Percentiles rank a stretch among this genome's conserved stretches.
Evolutionary conservation across 1,140 invertebrate genomes (phyloP).

Genomic region (Pteromalus puparum): DNA sequence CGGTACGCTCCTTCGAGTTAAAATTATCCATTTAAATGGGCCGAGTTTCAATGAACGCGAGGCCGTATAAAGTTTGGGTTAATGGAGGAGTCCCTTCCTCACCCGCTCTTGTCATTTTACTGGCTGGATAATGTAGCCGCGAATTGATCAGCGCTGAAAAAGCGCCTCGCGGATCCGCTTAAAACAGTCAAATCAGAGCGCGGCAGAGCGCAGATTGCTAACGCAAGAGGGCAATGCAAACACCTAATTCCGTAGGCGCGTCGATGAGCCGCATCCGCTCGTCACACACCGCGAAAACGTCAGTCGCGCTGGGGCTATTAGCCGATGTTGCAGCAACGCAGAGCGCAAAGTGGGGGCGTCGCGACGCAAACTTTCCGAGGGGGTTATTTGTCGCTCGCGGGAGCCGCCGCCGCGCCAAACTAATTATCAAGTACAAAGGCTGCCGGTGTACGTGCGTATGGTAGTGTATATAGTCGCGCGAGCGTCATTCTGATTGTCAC

Average conservation of each 20-base stretch:
- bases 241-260: neutral
- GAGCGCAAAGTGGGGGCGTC: neutral
- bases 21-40: conserved; percentile 33
- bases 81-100: neutral
- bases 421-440: conserved; percentile 38
- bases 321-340: neutral
- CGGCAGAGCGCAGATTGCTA: too few relatives aligned
- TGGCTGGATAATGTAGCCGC: neutral
- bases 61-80: conserved; percentile 12
- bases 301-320: conserved; percentile 2
- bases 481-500: conserved; percentile 6
- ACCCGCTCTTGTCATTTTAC: conserved; percentile 9
- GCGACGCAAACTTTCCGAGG: conserved; percentile 1
- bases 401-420: neutral
- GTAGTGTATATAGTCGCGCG: neutral
- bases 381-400: conserved; percentile 28
- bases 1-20: neutral
- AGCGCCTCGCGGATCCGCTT: neutral
- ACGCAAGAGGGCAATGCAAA: neutral
- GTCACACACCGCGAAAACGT: neutral
- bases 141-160: neutral
- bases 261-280: conserved; percentile 5
- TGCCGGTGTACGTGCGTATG: neutral
- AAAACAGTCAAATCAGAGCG: too few relatives aligned
- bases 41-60: conserved; percentile 14